A percentile compares a stretch with the other conserved stretches of the same genome.
Conservation (phyloP, 1,140 invertebrate species). For the Cryptotermes secundus region DNA sequence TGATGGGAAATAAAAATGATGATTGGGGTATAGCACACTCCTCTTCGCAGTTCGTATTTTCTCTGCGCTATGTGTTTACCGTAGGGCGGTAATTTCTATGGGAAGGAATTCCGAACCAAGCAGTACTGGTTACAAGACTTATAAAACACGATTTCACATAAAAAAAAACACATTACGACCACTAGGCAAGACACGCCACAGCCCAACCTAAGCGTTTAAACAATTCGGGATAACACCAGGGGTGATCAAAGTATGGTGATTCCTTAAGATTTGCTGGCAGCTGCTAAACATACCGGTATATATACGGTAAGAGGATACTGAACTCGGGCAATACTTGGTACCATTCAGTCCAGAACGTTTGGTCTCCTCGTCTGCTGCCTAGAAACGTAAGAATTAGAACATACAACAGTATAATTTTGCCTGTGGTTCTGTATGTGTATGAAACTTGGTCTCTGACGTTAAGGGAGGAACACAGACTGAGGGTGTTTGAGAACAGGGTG, state of each 20-base stretch:
- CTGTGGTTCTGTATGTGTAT: too few relatives aligned
- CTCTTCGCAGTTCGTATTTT: neutral
- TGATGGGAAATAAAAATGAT: neutral
- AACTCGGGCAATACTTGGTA: too few relatives aligned
- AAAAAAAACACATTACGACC: neutral
- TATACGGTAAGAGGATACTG: too few relatives aligned
- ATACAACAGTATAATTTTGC: too few relatives aligned
- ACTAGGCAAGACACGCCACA: neutral
- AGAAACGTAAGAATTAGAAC: too few relatives aligned
- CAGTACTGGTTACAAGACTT: neutral
- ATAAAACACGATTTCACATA: slow-evolving; percentile 11
- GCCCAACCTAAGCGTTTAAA: neutral
- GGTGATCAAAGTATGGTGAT: neutral
- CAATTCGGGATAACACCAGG: neutral
- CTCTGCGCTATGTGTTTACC: neutral
- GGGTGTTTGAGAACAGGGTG: too few relatives aligned
- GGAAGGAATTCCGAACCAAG: neutral
- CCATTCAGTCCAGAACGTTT: too few relatives aligned
- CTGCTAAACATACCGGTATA: too few relatives aligned
- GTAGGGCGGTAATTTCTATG: slow-evolving; percentile 7
- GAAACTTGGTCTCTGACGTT: too few relatives aligned
- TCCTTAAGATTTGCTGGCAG: neutral
- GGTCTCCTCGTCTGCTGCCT: too few relatives aligned
- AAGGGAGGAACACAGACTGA: too few relatives aligned
- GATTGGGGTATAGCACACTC: slow-evolving; percentile 11